Percentiles rank a stretch among this genome's conserved stretches.
phyloP scores from a whole-genome alignment of 2,113 vertebrate species.

The Scytalopus superciliaris region DNA sequence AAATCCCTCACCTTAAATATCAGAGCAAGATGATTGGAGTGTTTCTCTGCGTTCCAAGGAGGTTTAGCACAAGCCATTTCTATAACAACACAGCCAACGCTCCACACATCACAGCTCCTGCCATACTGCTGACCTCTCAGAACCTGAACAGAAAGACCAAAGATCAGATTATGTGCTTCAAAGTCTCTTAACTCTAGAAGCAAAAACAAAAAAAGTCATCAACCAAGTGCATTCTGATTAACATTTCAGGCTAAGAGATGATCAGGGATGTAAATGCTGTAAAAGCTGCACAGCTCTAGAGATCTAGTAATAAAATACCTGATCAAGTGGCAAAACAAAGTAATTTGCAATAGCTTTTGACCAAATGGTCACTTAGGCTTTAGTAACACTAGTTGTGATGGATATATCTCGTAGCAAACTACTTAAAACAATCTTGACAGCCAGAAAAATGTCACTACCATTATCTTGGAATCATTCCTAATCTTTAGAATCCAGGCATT shows the following conservation, averaged over 20 bases:
- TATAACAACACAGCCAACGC: conserved; percentile 88
- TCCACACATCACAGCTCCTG: conserved; percentile 93
- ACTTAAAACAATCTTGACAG: neutral
- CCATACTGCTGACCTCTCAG: conserved; percentile 89
- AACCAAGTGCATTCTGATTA: neutral
- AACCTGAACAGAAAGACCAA: conserved; percentile 71
- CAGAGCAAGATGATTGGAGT: conserved; percentile 90
- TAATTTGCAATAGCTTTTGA: neutral
- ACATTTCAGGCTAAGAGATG: neutral
- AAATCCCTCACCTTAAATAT: conserved; percentile 86
- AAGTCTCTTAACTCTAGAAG: neutral
- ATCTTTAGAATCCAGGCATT: neutral
- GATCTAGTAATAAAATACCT: neutral
- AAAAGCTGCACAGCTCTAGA: neutral
- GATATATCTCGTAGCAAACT: neutral
- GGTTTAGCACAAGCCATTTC: conserved; percentile 93
- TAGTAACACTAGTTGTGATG: neutral
- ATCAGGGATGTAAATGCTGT: neutral
- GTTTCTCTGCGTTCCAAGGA: conserved; percentile 91
- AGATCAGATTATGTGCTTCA: neutral
- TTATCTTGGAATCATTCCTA: neutral
- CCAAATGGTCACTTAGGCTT: neutral
- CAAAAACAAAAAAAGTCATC: neutral
- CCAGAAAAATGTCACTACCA: neutral
- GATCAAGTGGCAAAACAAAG: neutral